Evolutionary conservation across 2,888 invertebrate genomes (phyloP), one percentile per base, ranked within the genome.

Genomic region (Cerastoderma edule): DNA sequence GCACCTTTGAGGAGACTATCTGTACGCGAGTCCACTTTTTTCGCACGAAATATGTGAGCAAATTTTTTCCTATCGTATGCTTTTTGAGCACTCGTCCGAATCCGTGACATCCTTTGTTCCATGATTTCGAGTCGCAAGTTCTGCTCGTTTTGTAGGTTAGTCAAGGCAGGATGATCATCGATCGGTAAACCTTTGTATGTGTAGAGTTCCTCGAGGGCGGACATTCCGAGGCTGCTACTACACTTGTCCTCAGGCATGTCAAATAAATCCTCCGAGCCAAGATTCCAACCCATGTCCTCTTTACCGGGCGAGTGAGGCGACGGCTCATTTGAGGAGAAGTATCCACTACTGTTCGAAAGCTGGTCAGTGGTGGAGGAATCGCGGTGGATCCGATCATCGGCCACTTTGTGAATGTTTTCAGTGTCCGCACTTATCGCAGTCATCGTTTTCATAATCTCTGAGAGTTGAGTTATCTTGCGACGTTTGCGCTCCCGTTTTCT

Each of bases 141-240:
- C 68, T 89, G 89, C 75, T 89, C 89, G 73, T 89, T 89, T 67
- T 89, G 89, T 33, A 89, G 81, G 65, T 85, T 88, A 8, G 88
- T 87, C 63, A 89, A 72, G 6, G 83, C 88, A 8, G 89, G 89
- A 71, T 89, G 88, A 72, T 87, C 86, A 56, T 89, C 89, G 5
- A 89, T 75, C 50, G 87, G 83, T 16, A 86, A 68, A 28, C 78
- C 73, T 72, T 85, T 80, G 57, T 81, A 81, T 10, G 75, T 75
- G 57, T 72, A 73, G 8, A 71, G 63, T 35, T 75, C 72, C 30
- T 79, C 78, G 35, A 70, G 66, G n/a, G 84, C 75, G 48, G 77
- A 71, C 74, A 80, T 70, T 19, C 60, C 63, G 16, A 66, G 60
- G 46, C 67, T 48, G 24, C 33, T 30, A 35, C 27, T 10, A 30